Conservation (phyloP, 2,888 invertebrate species). For the Cryptocephalus moraei region DNA sequence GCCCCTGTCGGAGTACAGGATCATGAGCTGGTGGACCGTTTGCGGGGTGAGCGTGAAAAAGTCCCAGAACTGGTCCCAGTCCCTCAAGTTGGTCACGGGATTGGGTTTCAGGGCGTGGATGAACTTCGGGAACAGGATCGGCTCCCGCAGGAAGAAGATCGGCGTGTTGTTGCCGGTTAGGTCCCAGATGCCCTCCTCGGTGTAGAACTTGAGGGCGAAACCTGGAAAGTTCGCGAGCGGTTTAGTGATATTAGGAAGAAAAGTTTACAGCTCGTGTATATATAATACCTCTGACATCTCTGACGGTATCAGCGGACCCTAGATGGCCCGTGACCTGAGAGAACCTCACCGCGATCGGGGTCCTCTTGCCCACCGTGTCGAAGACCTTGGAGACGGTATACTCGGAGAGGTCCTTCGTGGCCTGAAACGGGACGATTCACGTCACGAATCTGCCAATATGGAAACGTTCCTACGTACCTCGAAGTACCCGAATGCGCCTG, state of each 20-base stretch:
- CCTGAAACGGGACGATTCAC: too few relatives aligned
- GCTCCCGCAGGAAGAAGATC: conserved; percentile 82
- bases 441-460: too few relatives aligned
- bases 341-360: conserved; percentile 65
- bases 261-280: too few relatives aligned
- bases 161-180: conserved; percentile 89
- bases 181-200: conserved; percentile 86
- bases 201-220: conserved; percentile 85
- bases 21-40: conserved; percentile 60
- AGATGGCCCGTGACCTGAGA: conserved; percentile 78
- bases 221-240: conserved; percentile 37
- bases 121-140: conserved; percentile 80
- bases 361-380: conserved; percentile 62
- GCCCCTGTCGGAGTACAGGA: conserved; percentile 77
- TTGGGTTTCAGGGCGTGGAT: conserved; percentile 93
- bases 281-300: conserved; percentile 58
- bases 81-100: conserved; percentile 78
- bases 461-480: conserved; percentile 44
- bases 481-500: conserved; percentile 73
- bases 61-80: conserved; percentile 91
- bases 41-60: conserved; percentile 75
- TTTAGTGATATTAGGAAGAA: too few relatives aligned
- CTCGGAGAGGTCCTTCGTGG: conserved; percentile 65
- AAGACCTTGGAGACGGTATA: conserved; percentile 69
- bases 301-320: conserved; percentile 78